These are phyloP conservation scores for Schizaphis graminum DNA, from an alignment of 2,888 invertebrate genomes.

Conservation along the genomic window DNA sequence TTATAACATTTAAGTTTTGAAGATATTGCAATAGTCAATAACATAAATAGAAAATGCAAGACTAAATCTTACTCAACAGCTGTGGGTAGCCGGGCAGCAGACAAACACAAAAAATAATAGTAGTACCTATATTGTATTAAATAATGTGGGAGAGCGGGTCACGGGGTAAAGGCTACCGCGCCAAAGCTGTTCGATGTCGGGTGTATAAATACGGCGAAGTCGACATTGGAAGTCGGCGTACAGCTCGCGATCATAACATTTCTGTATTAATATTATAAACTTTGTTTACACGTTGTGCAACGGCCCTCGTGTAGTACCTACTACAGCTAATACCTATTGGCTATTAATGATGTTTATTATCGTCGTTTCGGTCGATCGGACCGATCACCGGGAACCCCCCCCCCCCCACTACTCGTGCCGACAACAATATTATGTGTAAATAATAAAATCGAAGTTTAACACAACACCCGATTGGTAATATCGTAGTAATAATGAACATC, in stretches of 20 bases:
- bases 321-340: too few relatives aligned
- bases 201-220: background rate
- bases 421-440: background rate
- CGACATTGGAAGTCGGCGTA: background rate
- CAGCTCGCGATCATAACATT: background rate
- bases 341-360: too few relatives aligned
- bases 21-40: background rate
- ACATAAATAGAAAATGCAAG: background rate
- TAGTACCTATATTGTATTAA: background rate
- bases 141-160: background rate
- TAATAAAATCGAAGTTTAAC: background rate
- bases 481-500: too few relatives aligned
- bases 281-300: background rate
- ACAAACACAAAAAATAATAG: background rate
- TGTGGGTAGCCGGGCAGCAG: background rate
- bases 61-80: background rate
- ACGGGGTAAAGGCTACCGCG: background rate
- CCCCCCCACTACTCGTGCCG: too few relatives aligned
- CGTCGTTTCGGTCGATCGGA: background rate
- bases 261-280: conserved; percentile 2
- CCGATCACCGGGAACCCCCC: too few relatives aligned
- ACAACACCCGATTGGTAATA: background rate
- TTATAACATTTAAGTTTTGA: background rate
- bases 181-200: background rate
- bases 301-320: background rate